Base-by-base conservation (phyloP, 2,797 vertebrate species). In the Characodon lateralis region DNA sequence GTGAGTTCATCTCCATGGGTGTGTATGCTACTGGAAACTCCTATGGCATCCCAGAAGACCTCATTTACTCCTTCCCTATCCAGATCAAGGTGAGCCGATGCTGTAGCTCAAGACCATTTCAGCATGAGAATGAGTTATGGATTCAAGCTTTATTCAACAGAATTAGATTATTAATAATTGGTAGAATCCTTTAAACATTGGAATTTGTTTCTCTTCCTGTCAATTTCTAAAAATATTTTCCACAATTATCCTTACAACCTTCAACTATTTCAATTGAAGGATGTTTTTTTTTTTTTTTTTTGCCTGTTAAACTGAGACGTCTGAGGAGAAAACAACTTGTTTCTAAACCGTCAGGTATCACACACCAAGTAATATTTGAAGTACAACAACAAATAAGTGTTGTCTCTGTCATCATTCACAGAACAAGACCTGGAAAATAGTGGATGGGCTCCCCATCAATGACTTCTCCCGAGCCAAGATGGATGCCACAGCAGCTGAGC, bases 381-480 rank as follows among this genome's bases (percentile, higher is more conserved):
- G 24, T 7, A n/a, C 55, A n/a, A 10, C 24, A 1, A 24, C 14
- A 43, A 0, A 0, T 35, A 48, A 41, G n/a, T 18, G 48, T 35
- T 65, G 2, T 24, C 0, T 69, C 18, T 26, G 2, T 39, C n/a
- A 0, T 53, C 26, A 2, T 26, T 6, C 13, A 18, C 93, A 99
- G 98, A 95, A 97, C 91, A 98, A 98, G 92, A 92, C 92, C 90
- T 99, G 98, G 98, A 98, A 96, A 76, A 92, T 99, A 83, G 96
- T 98, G 10, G 96, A 97, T 41, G 97, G 97, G 56, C 96, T 99
- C 73, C 18, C 95, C 51, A 95, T 99, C 88, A 97, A 98, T 69
- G 97, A 97, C 83, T 99, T 99, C 89, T 99, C 98, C 71, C 96
- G 97, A 55, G 96, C 94, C 86, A 99, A 99, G 95, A 99, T 99